A percentile compares a stretch with the other conserved stretches of the same genome.
These are phyloP conservation scores for Xestia ashworthii DNA, from an alignment of 2,888 invertebrate species.

Conservation along the genomic window DNA sequence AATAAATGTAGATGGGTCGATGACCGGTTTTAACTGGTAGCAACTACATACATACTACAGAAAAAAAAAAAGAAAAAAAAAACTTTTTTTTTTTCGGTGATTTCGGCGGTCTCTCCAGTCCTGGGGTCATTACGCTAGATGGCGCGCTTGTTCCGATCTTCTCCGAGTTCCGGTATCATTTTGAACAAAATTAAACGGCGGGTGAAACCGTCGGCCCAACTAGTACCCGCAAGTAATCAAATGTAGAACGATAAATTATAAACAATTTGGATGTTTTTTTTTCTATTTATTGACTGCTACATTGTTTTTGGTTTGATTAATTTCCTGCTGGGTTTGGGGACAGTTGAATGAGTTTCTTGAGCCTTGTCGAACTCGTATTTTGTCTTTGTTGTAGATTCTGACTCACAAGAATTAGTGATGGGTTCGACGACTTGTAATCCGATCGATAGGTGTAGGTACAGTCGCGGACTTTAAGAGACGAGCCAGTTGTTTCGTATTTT, in stretches of 20 bases:
- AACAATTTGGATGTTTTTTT: conserved; percentile 43
- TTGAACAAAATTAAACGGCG: background rate
- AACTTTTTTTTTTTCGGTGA: too few relatives aligned
- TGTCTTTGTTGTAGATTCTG: background rate
- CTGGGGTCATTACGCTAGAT: too few relatives aligned
- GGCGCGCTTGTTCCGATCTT: too few relatives aligned
- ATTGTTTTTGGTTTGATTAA: conserved; percentile 33
- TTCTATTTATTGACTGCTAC: conserved; percentile 34
- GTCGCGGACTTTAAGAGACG: too few relatives aligned
- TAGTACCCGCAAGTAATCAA: background rate
- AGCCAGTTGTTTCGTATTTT: too few relatives aligned
- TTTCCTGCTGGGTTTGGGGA: background rate
- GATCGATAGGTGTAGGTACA: too few relatives aligned
- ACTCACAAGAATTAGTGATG: background rate
- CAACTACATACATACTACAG: too few relatives aligned
- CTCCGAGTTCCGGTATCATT: too few relatives aligned
- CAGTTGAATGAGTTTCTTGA: background rate
- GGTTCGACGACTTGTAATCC: background rate
- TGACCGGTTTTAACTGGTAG: too few relatives aligned
- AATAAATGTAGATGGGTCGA: too few relatives aligned
- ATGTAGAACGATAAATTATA: conserved; percentile 26
- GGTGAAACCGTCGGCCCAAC: background rate
- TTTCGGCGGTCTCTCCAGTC: too few relatives aligned
- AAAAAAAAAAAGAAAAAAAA: too few relatives aligned
- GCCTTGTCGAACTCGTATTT: background rate